Conservation (phyloP, 2,797 vertebrate species). For the Ptychobarbus kaznakovi region DNA sequence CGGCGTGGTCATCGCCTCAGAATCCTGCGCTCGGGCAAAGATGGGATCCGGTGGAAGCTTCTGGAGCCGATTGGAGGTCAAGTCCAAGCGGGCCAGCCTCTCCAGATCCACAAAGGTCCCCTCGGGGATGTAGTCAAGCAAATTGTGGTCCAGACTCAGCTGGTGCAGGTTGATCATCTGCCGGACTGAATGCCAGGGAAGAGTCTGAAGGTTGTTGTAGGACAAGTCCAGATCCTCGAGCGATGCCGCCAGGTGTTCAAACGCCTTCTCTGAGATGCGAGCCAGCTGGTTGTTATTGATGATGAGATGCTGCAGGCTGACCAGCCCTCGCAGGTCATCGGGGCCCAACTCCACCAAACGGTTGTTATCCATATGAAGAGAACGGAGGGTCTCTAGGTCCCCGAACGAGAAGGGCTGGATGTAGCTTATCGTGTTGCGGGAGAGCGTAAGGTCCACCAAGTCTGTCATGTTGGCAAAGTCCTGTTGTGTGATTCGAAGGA, state of each 20-base stretch:
- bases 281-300: constrained; percentile 97
- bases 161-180: constrained; percentile 95
- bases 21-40: constrained; percentile 88
- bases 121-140: constrained; percentile 90
- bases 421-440: constrained; percentile 92
- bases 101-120: constrained; percentile 91
- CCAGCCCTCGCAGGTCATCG: constrained; percentile 87
- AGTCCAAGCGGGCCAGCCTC: constrained; percentile 88
- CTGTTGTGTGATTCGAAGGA: constrained; percentile 88
- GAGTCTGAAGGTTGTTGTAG: constrained; percentile 87
- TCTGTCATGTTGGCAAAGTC: constrained; percentile 97
- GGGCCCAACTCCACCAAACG: constrained; percentile 86
- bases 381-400: constrained; percentile 93
- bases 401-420: constrained; percentile 93
- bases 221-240: constrained; percentile 94
- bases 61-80: constrained; percentile 92
- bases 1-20: constrained; percentile 78
- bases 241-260: constrained; percentile 88
- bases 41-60: constrained; percentile 92
- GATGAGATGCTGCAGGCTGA: constrained; percentile 94
- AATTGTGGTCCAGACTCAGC: constrained; percentile 93
- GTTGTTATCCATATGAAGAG: constrained; percentile 93
- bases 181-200: constrained; percentile 89
- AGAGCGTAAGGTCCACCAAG: constrained; percentile 93
- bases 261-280: constrained; percentile 88